Evolutionary conservation across 2,888 invertebrate genomes (phyloP), one percentile per base, ranked within the genome.

Genomic region (Deilephila elpenor): DNA sequence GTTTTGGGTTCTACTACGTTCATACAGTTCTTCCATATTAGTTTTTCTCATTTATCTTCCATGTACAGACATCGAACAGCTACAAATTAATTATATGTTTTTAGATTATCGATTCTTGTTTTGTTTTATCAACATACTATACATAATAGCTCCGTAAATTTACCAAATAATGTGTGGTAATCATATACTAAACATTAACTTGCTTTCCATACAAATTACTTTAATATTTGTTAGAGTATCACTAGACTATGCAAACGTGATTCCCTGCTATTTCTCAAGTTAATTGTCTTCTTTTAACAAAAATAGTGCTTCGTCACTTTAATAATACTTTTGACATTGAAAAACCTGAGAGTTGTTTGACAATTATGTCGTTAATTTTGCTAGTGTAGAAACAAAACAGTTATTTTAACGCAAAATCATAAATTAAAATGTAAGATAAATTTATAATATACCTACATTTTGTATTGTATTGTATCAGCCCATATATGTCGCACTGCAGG

Each of bases 291-390:
- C 20, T 51, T 20, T 37, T 34, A 37, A 20, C 20, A 8, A 14
- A 64, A 64, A 56, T 56, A 37, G 20, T 44, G 64, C 44, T 64
- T 64, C 19, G 64, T 64, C 64, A 44, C 56, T 56, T 20, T 51
- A 25, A 5, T 61, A 32, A 51, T 67, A 67, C 44, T 8, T 44
- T 67, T 67, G 51, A 67, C 51, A 25, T 67, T 25, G 44, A 44
- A 17, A 44, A 44, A 44, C n/a, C 11, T 20, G n/a, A 11, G 37
- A 44, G 11, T 64, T 20, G 4, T n/a, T 56, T 5, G 64, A 64
- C 44, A 67, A 51, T 67, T 67, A 29, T 25, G 6, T 51, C 14
- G 14, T 51, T 51, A 51, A 37, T 25, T 64, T 44, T 5, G 20
- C 20, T 25, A 25, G 4, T 44, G n/a, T 25, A 17, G 17, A 5